Percentiles rank a stretch among this genome's conserved stretches.
Conservation (phyloP, 1,140 invertebrate genomes). For the Scaptomyza graminum region DNA sequence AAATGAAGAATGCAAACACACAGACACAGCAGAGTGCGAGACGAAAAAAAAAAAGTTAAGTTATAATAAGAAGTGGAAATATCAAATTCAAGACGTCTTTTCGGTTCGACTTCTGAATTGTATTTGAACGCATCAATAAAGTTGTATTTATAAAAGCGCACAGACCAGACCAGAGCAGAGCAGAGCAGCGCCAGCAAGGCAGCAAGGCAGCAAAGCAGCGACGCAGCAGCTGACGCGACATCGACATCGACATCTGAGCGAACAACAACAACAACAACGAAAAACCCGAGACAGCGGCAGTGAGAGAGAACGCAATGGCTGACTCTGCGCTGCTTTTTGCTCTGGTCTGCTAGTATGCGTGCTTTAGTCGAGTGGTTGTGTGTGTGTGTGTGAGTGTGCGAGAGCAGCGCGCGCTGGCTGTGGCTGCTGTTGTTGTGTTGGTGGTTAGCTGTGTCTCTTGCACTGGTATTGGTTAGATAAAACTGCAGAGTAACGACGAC, state of each 20-base stretch:
- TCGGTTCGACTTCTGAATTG: slow-evolving; percentile 55
- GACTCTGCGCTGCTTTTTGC: slow-evolving; percentile 15
- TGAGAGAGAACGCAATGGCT: slow-evolving; percentile 52
- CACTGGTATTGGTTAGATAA: slow-evolving; percentile 75
- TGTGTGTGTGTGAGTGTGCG: slow-evolving; percentile 6
- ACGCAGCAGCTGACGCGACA: slow-evolving; percentile 41
- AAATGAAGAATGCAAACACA: slow-evolving; percentile 25
- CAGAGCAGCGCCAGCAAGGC: slow-evolving; percentile 27
- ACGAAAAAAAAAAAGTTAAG: slow-evolving; percentile 16
- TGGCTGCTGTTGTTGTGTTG: slow-evolving; percentile 38
- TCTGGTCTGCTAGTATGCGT: slow-evolving; percentile 5
- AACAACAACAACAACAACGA: background rate
- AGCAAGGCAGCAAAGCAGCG: slow-evolving; percentile 33
- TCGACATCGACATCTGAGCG: slow-evolving; percentile 46
- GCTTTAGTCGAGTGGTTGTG: slow-evolving; percentile 9
- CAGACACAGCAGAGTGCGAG: background rate
- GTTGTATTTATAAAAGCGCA: slow-evolving; percentile 80
- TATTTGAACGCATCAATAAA: slow-evolving; percentile 65
- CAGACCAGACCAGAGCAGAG: slow-evolving; percentile 34
- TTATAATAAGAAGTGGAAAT: slow-evolving; percentile 25
- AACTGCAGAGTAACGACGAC: slow-evolving; percentile 54
- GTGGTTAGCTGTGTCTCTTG: slow-evolving; percentile 22
- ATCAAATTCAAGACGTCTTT: slow-evolving; percentile 56
- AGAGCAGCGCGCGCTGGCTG: slow-evolving; percentile 24
- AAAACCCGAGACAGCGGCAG: slow-evolving; percentile 18